Evolutionary conservation across 2,113 vertebrate genomes (phyloP).

Genomic region (Aramus guarauna): DNA sequence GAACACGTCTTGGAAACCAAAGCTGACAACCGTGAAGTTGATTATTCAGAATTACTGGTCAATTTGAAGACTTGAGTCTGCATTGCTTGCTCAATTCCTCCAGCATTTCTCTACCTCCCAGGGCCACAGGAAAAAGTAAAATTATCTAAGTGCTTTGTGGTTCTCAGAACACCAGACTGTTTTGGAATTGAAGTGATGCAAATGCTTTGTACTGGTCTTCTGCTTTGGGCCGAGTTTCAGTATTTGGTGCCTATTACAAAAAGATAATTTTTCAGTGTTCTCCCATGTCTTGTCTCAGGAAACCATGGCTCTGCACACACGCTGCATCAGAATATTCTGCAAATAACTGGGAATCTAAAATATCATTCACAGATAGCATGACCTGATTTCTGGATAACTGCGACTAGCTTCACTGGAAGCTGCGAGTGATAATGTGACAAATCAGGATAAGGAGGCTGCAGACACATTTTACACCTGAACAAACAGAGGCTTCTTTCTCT

Average conservation of each 20-base stretch:
- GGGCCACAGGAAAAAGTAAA: background rate
- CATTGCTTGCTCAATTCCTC: background rate
- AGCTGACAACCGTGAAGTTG: background rate
- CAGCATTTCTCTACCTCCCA: background rate
- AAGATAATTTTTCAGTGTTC: background rate
- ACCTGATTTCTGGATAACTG: constrained; percentile 16
- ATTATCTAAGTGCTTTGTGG: constrained; percentile 1
- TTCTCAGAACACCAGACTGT: background rate
- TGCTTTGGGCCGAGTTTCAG: background rate
- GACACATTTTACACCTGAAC: constrained; percentile 13
- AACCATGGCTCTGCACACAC: background rate
- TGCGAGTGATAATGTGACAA: background rate
- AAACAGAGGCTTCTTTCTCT: background rate
- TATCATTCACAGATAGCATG: background rate
- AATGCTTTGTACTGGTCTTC: background rate
- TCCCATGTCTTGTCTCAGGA: background rate
- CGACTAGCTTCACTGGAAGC: background rate
- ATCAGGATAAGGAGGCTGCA: background rate
- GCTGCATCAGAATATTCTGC: background rate
- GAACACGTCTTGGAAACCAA: background rate
- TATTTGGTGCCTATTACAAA: background rate
- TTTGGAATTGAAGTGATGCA: background rate
- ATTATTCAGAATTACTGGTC: constrained; percentile 12
- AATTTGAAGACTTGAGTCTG: background rate
- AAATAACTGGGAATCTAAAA: background rate